phyloP scores from a whole-genome alignment of 2,113 vertebrate genomes.

The Salvator merianae region DNA sequence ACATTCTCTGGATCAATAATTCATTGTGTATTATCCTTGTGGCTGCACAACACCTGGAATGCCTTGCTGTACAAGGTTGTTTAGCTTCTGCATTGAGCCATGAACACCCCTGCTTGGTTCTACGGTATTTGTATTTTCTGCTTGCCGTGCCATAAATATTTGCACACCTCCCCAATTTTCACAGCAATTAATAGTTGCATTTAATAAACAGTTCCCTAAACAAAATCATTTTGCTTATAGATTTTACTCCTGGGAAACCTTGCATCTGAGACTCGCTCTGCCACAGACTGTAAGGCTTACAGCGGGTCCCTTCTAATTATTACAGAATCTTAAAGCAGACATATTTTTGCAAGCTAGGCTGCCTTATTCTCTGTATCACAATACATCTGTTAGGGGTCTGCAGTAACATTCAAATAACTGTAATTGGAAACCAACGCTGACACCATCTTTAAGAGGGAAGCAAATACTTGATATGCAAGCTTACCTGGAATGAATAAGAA shows the following conservation, averaged over 20 bases:
- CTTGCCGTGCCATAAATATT: neutral
- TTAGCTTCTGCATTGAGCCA: constrained; percentile 14
- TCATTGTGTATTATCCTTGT: constrained; percentile 30
- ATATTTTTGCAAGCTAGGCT: constrained; percentile 12
- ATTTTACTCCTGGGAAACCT: neutral
- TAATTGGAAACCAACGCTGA: too few relatives aligned
- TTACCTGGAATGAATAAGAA: too few relatives aligned
- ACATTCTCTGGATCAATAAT: constrained; percentile 13
- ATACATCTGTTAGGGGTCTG: neutral
- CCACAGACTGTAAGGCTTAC: constrained; percentile 5
- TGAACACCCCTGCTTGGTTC: neutral
- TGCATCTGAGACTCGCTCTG: neutral
- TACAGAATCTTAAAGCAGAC: neutral
- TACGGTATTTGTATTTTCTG: constrained; percentile 5
- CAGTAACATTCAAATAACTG: too few relatives aligned
- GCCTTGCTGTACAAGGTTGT: neutral
- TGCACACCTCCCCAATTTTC: neutral
- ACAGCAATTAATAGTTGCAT: constrained; percentile 10
- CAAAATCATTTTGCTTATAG: neutral
- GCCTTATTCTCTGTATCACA: neutral
- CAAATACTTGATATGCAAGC: too few relatives aligned
- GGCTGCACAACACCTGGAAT: neutral
- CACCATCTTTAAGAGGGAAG: too few relatives aligned
- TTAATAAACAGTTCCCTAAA: neutral
- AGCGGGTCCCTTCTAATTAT: constrained; percentile 18